These are phyloP conservation scores for Syrmaticus mikado DNA, from an alignment of 2,113 vertebrate species.

Conservation along the genomic window DNA sequence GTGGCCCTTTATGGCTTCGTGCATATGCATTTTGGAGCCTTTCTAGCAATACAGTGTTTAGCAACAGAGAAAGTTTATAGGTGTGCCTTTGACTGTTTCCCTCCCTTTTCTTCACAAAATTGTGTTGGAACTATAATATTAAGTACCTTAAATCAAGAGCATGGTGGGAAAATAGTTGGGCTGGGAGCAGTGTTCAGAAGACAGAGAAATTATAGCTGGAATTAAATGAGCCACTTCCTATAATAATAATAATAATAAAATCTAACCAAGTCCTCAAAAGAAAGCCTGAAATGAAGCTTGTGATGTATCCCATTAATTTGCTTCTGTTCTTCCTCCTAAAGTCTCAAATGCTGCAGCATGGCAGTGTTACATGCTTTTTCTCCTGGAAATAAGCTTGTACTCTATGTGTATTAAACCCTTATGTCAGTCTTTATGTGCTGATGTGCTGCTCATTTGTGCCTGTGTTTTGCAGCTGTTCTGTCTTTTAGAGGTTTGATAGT, in stretches of 20 bases:
- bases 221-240: not conserved
- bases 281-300: not conserved
- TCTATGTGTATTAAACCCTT: slow-evolving; percentile 33
- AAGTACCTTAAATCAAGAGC: not conserved
- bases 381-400: slow-evolving; percentile 57
- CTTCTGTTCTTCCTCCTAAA: slow-evolving; percentile 47
- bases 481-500: not conserved
- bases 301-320: slow-evolving; percentile 60
- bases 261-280: not conserved
- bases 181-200: not conserved
- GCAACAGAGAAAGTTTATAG: not conserved
- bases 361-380: slow-evolving; percentile 46
- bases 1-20: not conserved
- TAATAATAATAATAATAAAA: not conserved
- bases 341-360: slow-evolving; percentile 48
- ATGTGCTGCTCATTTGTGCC: slow-evolving; percentile 66
- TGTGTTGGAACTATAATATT: not conserved
- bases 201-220: not conserved
- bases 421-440: slow-evolving; percentile 63
- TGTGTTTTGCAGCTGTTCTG: slow-evolving; percentile 58
- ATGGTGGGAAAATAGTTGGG: not conserved
- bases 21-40: not conserved
- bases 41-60: not conserved
- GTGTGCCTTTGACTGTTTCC: not conserved
- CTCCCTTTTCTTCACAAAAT: not conserved